Evolutionary conservation across 1,140 invertebrate species (phyloP).

Genomic region (Ylistrum balloti): DNA sequence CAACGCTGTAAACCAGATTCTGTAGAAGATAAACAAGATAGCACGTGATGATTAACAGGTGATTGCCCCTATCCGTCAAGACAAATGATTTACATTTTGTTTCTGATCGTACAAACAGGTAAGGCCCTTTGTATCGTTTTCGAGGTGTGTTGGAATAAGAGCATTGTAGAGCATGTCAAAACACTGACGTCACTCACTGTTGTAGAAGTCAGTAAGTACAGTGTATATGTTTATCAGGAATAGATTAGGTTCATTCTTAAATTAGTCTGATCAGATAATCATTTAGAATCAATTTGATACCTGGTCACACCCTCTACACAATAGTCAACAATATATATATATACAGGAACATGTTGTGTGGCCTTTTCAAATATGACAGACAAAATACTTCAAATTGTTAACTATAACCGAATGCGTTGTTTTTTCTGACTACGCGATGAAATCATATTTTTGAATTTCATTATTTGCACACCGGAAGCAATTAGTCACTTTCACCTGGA

Average conservation of each 20-base stretch:
- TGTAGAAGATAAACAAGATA: not conserved
- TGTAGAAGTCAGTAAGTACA: not conserved
- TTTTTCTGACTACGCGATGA: too few relatives aligned
- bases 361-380: too few relatives aligned
- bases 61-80: not conserved
- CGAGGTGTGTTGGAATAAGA: not conserved
- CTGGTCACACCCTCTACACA: not conserved
- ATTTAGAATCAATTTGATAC: not conserved
- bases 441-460: too few relatives aligned
- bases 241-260: not conserved
- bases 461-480: too few relatives aligned
- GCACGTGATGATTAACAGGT: not conserved
- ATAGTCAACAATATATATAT: not conserved
- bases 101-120: not conserved
- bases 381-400: too few relatives aligned
- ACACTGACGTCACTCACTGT: not conserved
- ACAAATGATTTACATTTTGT: not conserved
- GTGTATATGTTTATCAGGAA: not conserved
- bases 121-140: not conserved
- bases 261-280: not conserved
- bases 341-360: not conserved
- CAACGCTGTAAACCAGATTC: too few relatives aligned
- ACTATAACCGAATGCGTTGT: too few relatives aligned
- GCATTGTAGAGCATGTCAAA: not conserved
- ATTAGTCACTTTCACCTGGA: too few relatives aligned